These are phyloP conservation scores for Collichthys lucidus DNA, from an alignment of 2,113 vertebrate species.

Conservation along the genomic window DNA sequence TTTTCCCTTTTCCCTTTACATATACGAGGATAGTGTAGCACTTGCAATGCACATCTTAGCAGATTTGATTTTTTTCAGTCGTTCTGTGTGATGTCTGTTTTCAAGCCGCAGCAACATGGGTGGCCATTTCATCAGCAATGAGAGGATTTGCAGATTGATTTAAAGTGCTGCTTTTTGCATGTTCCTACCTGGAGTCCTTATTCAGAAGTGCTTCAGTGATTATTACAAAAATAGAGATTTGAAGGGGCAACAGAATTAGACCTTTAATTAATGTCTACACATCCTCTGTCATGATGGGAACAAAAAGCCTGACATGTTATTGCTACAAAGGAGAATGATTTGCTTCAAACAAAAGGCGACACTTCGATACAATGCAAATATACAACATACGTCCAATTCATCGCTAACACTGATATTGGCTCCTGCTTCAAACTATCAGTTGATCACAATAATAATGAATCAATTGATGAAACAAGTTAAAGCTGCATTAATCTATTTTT, in stretches of 20 bases:
- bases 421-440: not conserved
- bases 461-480: too few species aligned
- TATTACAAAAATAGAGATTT: constrained; percentile 80
- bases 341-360: constrained; percentile 12
- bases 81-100: constrained; percentile 46
- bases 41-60: constrained; percentile 49
- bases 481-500: too few species aligned
- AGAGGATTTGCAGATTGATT: constrained; percentile 36
- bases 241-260: constrained; percentile 45
- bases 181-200: constrained; percentile 20
- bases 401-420: not conserved
- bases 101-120: constrained; percentile 46
- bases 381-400: not conserved
- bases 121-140: constrained; percentile 40
- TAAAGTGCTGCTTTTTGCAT: constrained; percentile 66
- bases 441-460: not conserved
- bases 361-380: constrained; percentile 12
- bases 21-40: constrained; percentile 47
- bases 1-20: constrained; percentile 53
- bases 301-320: constrained; percentile 62
- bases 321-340: constrained; percentile 64
- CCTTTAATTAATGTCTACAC: not conserved
- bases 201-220: constrained; percentile 63
- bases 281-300: constrained; percentile 33
- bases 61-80: constrained; percentile 30